Evolutionary conservation across 2,797 vertebrate species (phyloP), one percentile per base, ranked within the genome.

Genomic region (Sebastes steindachneri): DNA sequence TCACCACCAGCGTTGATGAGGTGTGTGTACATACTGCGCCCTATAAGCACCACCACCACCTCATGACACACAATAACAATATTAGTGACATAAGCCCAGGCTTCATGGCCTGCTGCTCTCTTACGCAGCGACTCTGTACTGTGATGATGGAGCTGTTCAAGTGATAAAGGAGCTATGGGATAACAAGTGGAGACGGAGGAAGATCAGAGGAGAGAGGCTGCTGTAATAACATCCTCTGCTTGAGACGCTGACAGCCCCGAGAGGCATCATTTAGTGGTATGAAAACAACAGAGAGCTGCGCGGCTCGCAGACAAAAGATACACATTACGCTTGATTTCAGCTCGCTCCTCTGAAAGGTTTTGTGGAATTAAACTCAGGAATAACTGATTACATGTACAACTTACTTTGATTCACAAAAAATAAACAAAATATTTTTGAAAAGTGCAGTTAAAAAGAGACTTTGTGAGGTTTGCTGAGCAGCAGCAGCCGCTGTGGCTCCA

Each of bases 191-290:
- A 76, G 75, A 73, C 76, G 35, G 68, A 35, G 65, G 67, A 74
- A 83, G 88, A 88, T 92, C 86, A 85, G 86, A 89, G 77, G 77
- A 14, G 87, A 83, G 75, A 70, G 72, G 71, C 83, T 83, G 85
- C 74, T 68, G 77, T 82, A 80, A 92, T 82, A 88, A 80, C 86
- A 88, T 86, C 85, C 84, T 60, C 76, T 73, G 73, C 75, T 72
- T 51, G 69, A 89, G 87, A 88, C 4, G 23, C 77, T 65, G 90
- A 89, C 68, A 79, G 75, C 66, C 81, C 86, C 86, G 67, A 90
- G 91, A 94, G 92, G 88, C 88, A 85, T 90, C 88, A 88, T 87
- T 91, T 91, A 91, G 65, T 70, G 25, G 74, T 84, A 79, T 68
- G 63, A 86, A 85, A 90, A 92, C 88, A 93, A 82, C 77, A 77